phyloP scores from a whole-genome alignment of 2,797 vertebrate genomes.

The Mastacembelus armatus region DNA sequence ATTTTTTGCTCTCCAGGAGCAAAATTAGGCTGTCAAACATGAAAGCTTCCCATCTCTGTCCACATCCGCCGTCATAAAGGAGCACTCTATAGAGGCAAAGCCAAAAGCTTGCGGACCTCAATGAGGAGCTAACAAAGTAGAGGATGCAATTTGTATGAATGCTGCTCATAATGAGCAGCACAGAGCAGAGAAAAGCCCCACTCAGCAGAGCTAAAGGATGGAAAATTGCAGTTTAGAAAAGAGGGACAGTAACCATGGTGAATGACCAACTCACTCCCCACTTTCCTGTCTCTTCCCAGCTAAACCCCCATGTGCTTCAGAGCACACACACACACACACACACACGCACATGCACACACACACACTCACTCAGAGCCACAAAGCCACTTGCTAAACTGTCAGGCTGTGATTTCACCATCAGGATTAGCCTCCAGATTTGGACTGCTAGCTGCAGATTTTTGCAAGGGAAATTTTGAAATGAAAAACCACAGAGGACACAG shows the following conservation, averaged over 20 bases:
- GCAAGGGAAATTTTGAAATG: slow-evolving; percentile 64
- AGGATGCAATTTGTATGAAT: slow-evolving; percentile 76
- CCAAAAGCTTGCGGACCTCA: slow-evolving; percentile 60
- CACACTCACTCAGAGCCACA: slow-evolving; percentile 3
- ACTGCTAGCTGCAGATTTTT: slow-evolving; percentile 60
- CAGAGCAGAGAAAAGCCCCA: slow-evolving; percentile 57
- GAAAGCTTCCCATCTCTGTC: slow-evolving; percentile 73
- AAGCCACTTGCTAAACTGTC: slow-evolving; percentile 51
- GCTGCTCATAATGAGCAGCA: slow-evolving; percentile 73
- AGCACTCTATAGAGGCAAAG: slow-evolving; percentile 58
- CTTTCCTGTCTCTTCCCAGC: slow-evolving; percentile 59
- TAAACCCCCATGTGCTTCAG: slow-evolving; percentile 56
- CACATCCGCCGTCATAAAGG: slow-evolving; percentile 71
- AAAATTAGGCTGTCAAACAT: slow-evolving; percentile 68
- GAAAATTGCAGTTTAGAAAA: slow-evolving; percentile 80
- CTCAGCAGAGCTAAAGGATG: slow-evolving; percentile 63
- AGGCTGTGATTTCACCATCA: slow-evolving; percentile 64
- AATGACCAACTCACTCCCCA: slow-evolving; percentile 61
- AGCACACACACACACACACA: slow-evolving; percentile 9
- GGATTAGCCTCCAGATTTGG: slow-evolving; percentile 74
- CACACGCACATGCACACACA: too few species aligned
- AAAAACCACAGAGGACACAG: slow-evolving; percentile 52
- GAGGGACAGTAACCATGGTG: slow-evolving; percentile 80
- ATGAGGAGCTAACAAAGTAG: slow-evolving; percentile 69
- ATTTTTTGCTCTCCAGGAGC: slow-evolving; percentile 49